Evolutionary conservation across 53 echinoderm and acorn worm genomes (phyloP).

Genomic region (Echinometra lucunter): DNA sequence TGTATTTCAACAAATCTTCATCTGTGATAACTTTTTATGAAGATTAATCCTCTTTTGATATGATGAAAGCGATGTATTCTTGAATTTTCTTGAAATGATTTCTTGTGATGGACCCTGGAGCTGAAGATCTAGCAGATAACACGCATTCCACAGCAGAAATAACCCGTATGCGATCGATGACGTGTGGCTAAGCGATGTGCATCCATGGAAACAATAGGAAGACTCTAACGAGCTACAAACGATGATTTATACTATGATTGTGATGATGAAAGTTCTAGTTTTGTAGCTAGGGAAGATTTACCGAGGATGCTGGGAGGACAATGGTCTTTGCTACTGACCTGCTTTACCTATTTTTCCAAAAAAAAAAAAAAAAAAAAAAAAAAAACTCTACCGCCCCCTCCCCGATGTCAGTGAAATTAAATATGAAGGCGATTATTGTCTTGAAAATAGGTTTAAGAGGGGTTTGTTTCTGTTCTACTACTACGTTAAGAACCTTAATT

Average conservation of each 20-base stretch:
- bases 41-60: constrained; percentile 43
- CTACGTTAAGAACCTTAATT: too few relatives aligned
- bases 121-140: background rate
- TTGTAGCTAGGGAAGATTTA: background rate
- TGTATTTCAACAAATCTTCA: constrained; percentile 37
- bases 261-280: background rate
- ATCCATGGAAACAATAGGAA: constrained; percentile 3
- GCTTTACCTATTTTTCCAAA: background rate
- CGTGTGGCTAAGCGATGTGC: constrained; percentile 26
- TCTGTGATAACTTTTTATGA: background rate
- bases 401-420: too few relatives aligned
- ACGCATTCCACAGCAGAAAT: constrained; percentile 16
- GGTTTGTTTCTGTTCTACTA: too few relatives aligned
- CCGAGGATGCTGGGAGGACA: background rate
- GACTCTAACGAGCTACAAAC: background rate
- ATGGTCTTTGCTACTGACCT: background rate
- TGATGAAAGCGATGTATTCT: background rate
- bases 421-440: too few relatives aligned
- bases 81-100: background rate
- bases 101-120: constrained; percentile 7
- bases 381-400: too few relatives aligned
- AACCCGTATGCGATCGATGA: constrained; percentile 42
- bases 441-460: too few relatives aligned
- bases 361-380: too few relatives aligned
- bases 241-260: constrained; percentile 31